Base-by-base conservation (phyloP, 2,888 invertebrate species). In the Microctonus aethiopoides region DNA sequence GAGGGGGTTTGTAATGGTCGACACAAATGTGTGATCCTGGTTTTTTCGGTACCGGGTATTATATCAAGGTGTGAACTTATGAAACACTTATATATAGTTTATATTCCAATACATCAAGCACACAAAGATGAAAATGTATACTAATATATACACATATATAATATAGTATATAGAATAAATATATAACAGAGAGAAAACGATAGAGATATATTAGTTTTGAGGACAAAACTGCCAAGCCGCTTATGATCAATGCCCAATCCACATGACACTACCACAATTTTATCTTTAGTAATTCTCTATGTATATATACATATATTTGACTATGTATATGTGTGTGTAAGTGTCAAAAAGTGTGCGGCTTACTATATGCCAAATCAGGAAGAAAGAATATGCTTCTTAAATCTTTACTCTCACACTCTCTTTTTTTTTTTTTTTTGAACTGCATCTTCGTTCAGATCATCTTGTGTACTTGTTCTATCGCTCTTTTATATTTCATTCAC, bases 211-310 rank as follows among this genome's bases (percentile, higher is more conserved):
- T 32, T 16, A 57, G 57, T 16, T 57, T 16, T 32, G 57, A 32
- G 61, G 51, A 54, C 57, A 59, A 69, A 70, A 70, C 64, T 66
- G 41, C 56, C 80, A 82, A 83, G 81, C 82, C 77, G 84, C 83
- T 84, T 84, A 75, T 83, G 83, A 83, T 85, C 84, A 81, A 83
- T 83, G 79, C 78, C 78, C 76, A 77, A 46, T 56, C 54, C 39
- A 34, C 41, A 63, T 22, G 16, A 39, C 56, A 24, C n/a, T n/a
- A 54, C 59, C 56, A 68, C 57, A 34, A 46, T 57, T 46, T 66
- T 51, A 29, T 7, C 7, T 29, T 29, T 29, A 29, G n/a, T n/a
- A n/a, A n/a, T n/a, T n/a, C n/a, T n/a, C n/a, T n/a, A n/a, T n/a
- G n/a, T n/a, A 29, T 29, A 29, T 29, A 29, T 29, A 29, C 29